phyloP scores from a whole-genome alignment of 2,797 vertebrate species.

The Argentina silus region DNA sequence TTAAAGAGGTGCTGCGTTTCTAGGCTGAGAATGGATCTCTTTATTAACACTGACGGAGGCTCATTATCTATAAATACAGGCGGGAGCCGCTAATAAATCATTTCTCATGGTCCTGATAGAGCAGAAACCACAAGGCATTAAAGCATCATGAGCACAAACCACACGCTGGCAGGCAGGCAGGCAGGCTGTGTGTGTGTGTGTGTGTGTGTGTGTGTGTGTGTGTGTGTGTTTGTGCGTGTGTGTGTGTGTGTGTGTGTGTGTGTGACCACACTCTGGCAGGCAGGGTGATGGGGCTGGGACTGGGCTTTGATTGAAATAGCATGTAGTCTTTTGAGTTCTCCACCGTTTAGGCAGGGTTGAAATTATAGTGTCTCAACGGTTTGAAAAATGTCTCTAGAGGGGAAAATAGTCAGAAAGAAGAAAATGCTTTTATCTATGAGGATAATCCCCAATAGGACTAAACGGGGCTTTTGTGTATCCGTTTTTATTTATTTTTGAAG shows the following conservation, averaged over 20 bases:
- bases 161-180: conserved; percentile 63
- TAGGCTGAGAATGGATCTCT: conserved; percentile 70
- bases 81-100: conserved; percentile 82
- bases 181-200: conserved; percentile 4
- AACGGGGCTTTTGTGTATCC: conserved; percentile 32
- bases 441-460: conserved; percentile 39
- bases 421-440: conserved; percentile 52
- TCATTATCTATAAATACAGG: conserved; percentile 81
- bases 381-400: conserved; percentile 58
- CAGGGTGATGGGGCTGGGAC: conserved; percentile 64
- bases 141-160: conserved; percentile 73
- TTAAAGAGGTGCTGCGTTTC: conserved; percentile 67
- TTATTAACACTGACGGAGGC: conserved; percentile 79
- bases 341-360: conserved; percentile 67
- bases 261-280: conserved; percentile 66
- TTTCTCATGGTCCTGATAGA: conserved; percentile 79
- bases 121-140: conserved; percentile 76
- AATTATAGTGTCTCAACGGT: conserved; percentile 76
- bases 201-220: conserved; percentile 1
- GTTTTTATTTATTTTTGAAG: too few species aligned
- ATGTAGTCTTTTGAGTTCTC: conserved; percentile 75
- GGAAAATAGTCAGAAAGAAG: conserved; percentile 42
- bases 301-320: conserved; percentile 81
- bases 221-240: conserved; percentile 9
- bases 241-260: conserved; percentile 28